Evolutionary conservation across 2,797 vertebrate species (phyloP), one percentile per base, ranked within the genome.

Genomic region (Thamnophis elegans): DNA sequence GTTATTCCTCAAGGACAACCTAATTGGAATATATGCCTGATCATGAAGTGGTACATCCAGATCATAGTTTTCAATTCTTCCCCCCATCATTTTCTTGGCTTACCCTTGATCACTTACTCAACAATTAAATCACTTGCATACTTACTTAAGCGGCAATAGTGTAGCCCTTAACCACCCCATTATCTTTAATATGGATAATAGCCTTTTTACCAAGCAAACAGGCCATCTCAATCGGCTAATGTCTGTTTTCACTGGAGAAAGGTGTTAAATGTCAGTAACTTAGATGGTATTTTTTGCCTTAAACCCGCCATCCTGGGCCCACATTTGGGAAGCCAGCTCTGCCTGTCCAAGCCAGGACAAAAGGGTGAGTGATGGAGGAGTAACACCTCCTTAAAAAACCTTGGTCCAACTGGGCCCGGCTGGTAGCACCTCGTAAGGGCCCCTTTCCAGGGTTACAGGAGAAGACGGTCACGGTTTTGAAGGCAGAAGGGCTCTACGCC

Each of bases 101-200:
- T 88, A 91, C 93, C 85, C 92, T 90, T 88, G 94, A 93, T 82
- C 92, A 78, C 94, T 92, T 95, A 88, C 93, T 89, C 90, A 92
- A 93, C 94, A 90, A 93, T 96, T 96, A 95, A 94, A 95, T 95
- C 95, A 95, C 90, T 94, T 95, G 94, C 93, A 93, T 94, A 93
- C 95, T 92, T 55, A 2, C 94, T 96, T 95, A 94, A 94, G 96
- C 94, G 96, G 94, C 95, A 96, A 96, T 96, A 95, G 89, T 28
- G 1, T 91, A 42, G 36, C 73, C 90, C 95, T 96, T 94, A 94
- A 95, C 95, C 95, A 96, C 96, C 94, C 94, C 95, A 96, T 95
- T 96, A 96, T 96, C 95, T 96, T 94, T 96, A 96, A 96, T 97
- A 96, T 94, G 93, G 94, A 94, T 95, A 93, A 95, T 96, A 96